Conservation (phyloP, 92 coral and sea anemone genomes). For the Paramuricea clavata region DNA sequence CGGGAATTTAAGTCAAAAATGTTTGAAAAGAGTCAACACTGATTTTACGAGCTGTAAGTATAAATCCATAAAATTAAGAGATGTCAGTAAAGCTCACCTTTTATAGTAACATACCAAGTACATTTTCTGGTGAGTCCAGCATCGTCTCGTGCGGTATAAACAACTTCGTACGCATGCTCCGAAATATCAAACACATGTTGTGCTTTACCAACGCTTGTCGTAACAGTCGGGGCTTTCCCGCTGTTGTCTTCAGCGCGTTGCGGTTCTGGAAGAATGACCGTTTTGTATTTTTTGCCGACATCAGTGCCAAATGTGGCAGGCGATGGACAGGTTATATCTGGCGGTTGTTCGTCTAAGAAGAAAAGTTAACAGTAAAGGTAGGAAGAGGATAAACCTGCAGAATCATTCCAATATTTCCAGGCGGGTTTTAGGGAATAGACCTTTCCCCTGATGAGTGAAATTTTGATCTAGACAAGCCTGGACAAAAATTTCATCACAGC, state of each 20-base stretch:
- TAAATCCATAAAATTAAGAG: neutral
- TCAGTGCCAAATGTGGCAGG: slow-evolving; percentile 70
- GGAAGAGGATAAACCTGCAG: too few relatives aligned
- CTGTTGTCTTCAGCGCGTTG: slow-evolving; percentile 81
- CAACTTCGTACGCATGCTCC: slow-evolving; percentile 68
- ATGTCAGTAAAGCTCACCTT: slow-evolving; percentile 62
- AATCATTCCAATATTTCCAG: too few relatives aligned
- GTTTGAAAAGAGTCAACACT: too few relatives aligned
- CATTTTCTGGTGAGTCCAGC: slow-evolving; percentile 79
- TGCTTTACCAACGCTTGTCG: slow-evolving; percentile 71
- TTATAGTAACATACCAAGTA: slow-evolving; percentile 75
- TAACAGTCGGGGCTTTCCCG: slow-evolving; percentile 77
- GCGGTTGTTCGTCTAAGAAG: slow-evolving; percentile 74
- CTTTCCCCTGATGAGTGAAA: too few relatives aligned
- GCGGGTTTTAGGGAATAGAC: too few relatives aligned
- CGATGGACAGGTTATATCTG: slow-evolving; percentile 80
- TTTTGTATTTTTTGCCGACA: slow-evolving; percentile 73
- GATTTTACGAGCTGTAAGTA: too few relatives aligned
- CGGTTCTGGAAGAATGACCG: slow-evolving; percentile 70
- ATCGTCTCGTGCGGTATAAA: slow-evolving; percentile 87
- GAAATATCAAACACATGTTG: slow-evolving; percentile 70
- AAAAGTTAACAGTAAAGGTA: too few relatives aligned
- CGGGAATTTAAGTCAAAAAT: too few relatives aligned
- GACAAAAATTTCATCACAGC: too few relatives aligned
- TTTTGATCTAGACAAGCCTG: too few relatives aligned